These are phyloP conservation scores for Grapholita molesta DNA, from an alignment of 1,140 invertebrate genomes.

Conservation along the genomic window DNA sequence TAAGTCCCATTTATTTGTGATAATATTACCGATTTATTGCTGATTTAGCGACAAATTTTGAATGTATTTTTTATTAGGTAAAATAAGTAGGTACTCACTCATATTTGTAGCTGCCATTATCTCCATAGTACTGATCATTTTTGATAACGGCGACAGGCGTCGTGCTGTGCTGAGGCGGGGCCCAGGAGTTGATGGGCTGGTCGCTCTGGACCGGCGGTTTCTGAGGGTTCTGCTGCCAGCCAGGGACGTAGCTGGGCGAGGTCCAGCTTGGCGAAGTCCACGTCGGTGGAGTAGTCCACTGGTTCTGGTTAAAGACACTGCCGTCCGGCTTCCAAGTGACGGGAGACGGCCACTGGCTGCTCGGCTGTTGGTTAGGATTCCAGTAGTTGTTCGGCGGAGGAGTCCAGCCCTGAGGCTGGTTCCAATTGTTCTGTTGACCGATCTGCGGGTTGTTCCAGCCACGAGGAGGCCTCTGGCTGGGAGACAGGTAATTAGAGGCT, in stretches of 20 bases:
- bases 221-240: not conserved
- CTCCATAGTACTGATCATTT: constrained; percentile 75
- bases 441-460: not conserved
- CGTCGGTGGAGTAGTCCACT: constrained; percentile 35
- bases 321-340: constrained; percentile 33
- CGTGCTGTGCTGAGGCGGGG: constrained; percentile 33
- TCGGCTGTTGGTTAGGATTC: constrained; percentile 18
- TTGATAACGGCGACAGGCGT: constrained; percentile 76
- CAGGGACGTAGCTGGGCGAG: constrained; percentile 28
- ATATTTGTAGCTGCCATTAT: constrained; percentile 80
- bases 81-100: constrained; percentile 79
- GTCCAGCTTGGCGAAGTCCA: constrained; percentile 33
- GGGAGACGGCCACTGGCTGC: constrained; percentile 13
- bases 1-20: too few relatives aligned
- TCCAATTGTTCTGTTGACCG: constrained; percentile 23
- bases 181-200: constrained; percentile 18
- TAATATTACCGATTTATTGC: too few relatives aligned
- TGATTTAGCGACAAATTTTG: too few relatives aligned
- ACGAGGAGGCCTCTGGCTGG: constrained; percentile 22
- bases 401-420: constrained; percentile 23
- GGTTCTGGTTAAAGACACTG: constrained; percentile 36
- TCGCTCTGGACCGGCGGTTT: constrained; percentile 15
- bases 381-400: constrained; percentile 32
- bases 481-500: constrained; percentile 25
- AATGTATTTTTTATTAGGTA: too few relatives aligned